Base-by-base conservation (phyloP, 1,140 invertebrate species). In the Panagrolaimus sp. region DNA sequence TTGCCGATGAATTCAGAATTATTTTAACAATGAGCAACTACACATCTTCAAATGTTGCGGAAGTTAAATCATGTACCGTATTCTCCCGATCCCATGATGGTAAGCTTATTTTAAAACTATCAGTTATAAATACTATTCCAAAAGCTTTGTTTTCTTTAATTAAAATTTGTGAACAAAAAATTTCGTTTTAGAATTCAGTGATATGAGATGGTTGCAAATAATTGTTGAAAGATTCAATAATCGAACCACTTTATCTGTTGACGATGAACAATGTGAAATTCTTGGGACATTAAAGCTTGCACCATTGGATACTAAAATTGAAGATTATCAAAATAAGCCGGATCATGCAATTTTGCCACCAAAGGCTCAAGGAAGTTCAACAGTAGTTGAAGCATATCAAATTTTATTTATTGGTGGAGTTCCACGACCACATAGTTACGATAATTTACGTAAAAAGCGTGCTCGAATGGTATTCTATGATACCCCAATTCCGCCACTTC, bases 151-250 rank as follows among this genome's bases (percentile, higher is more conserved):
- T 3, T n/a, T 10, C 63, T 45, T 64, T 45, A 24, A 38, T 65
- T 8, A 0, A 17, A 1, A 2, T 65, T n/a, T 44, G 1, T 10
- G 14, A 44, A 26, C 63, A 65, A 65, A 32, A 3, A 12, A 0
- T 17, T 26, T 8, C 21, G n/a, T 75, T 76, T 72, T 46, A 76
- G 75, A 75, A 65, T 76, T 76, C 71, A 78, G 70, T 44, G 69
- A 76, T 73, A 76, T 76, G 75, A 73, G 76, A n/a, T 76, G 75
- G 75, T 47, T 76, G n/a, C 75, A 76, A 48, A 63, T 76, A n/a
- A 45, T 76, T 7, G 58, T 76, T 26, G 73, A 72, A 55, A 63
- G 63, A 24, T 74, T 43, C 24, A n/a, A 26, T 26, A 62, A 65
- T 8, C 68, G 58, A 17, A 68, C 58, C 1, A 71, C 72, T 5